phyloP scores from a whole-genome alignment of 2,888 invertebrate species.

The Gastrophysa polygoni region DNA sequence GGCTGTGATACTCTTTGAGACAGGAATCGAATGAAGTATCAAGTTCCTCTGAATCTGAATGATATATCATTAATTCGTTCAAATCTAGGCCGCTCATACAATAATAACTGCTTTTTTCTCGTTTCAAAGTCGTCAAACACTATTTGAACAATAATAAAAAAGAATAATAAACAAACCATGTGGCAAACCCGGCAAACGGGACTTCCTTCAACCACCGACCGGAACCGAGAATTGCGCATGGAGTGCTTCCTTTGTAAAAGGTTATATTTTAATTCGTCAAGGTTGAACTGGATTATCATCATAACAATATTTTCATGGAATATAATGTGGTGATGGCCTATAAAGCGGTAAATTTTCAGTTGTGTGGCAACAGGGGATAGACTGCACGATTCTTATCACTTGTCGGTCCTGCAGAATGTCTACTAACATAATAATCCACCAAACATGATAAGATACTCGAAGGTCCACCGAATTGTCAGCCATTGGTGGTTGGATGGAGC shows the following conservation, averaged over 20 bases:
- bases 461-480: no score
- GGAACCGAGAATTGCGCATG: conserved; percentile 38
- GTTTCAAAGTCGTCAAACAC: conserved; percentile 3
- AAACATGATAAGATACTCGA: no score
- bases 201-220: conserved; percentile 37
- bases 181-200: conserved; percentile 27
- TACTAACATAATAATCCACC: no score
- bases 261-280: conserved; percentile 29
- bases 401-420: no score
- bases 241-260: conserved; percentile 37
- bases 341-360: not conserved
- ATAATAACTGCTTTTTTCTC: conserved; percentile 4
- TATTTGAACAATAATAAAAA: not conserved
- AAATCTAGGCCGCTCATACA: conserved; percentile 19
- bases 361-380: no score
- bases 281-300: conserved; percentile 21
- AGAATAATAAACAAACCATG: conserved; percentile 12
- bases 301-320: conserved; percentile 9
- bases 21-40: no score
- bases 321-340: not conserved
- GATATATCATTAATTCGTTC: not conserved
- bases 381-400: no score
- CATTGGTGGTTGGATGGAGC: no score
- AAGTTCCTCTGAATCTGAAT: not conserved
- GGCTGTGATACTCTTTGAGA: no score